Percentiles rank a stretch among this genome's conserved stretches.
Conservation (phyloP, 2,888 invertebrate genomes). For the Brachylomia viminalis region DNA sequence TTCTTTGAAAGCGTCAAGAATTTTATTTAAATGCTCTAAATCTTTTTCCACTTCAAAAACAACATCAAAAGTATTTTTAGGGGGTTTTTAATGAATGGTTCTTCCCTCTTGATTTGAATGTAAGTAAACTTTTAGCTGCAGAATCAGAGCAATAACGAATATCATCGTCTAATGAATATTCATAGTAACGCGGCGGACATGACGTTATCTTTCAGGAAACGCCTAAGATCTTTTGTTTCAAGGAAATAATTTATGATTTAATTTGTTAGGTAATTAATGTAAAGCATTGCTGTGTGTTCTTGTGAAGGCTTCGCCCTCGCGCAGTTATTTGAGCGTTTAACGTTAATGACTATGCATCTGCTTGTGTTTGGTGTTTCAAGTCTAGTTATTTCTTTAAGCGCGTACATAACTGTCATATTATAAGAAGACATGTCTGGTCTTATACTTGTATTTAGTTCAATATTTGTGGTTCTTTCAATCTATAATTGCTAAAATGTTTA, state of each 20-base stretch:
- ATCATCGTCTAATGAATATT: slow-evolving; percentile 67
- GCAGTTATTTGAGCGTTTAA: slow-evolving; percentile 14
- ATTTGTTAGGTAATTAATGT: slow-evolving; percentile 62
- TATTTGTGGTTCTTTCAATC: neutral
- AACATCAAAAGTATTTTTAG: neutral
- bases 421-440: neutral
- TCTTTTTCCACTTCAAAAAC: neutral
- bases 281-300: slow-evolving; percentile 39
- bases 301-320: slow-evolving; percentile 47
- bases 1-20: neutral
- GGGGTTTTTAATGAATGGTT: slow-evolving; percentile 12
- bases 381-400: neutral
- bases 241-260: slow-evolving; percentile 56
- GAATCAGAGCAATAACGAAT: slow-evolving; percentile 28
- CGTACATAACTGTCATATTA: neutral
- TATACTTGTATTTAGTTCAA: neutral
- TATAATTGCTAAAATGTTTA: neutral
- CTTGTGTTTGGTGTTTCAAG: neutral
- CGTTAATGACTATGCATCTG: neutral
- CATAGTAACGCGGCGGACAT: slow-evolving; percentile 59
- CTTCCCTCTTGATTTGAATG: slow-evolving; percentile 10
- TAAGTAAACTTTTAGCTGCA: slow-evolving; percentile 40
- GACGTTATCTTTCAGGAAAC: slow-evolving; percentile 64
- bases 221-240: slow-evolving; percentile 62
- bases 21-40: slow-evolving; percentile 3